Base-by-base conservation (phyloP, 2,113 vertebrate genomes). In the Gopherus flavomarginatus region DNA sequence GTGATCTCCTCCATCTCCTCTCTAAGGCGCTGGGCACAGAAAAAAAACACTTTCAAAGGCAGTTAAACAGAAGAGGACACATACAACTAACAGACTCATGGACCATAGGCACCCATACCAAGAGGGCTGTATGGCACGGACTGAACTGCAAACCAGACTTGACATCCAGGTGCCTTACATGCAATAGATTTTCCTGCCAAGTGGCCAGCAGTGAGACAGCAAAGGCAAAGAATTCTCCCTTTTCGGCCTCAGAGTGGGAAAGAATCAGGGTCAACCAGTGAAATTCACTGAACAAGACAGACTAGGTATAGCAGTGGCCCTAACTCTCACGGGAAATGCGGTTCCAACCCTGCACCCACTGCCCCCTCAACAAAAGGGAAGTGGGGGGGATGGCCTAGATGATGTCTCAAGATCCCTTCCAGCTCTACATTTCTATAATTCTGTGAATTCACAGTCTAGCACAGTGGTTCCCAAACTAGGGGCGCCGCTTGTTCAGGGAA, bases 1-100 rank as follows among this genome's bases (percentile, higher is more conserved):
- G 99, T 99, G 96, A 99, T 99, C 93, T 99, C 99, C 91, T 99
- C 99, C 99, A 99, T 99, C 94, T 99, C 99, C 96, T 99, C 99
- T 57, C 99, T 98, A 97, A 99, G 99, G 81, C 99, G 99, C 99
- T 99, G 94, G 3, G 91, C 1, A 69, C 13, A 42, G 16, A 1
- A 80, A 16, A 94, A 85, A 85, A 94, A 5, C 26, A 91, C 8
- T 6, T 17, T 31, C 22, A 83, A 53, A 44, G 52, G 13, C 3
- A 83, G 26, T 10, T 87, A 57, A 87, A 10, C 47, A 83, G 81
- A 62, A 69, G 31, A 29, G 21, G 14, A 22, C 7, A 12, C n/a
- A 52, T 26, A 16, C 22, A 78, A 78, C 75, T 47, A 47, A 77
- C 42, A 47, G 16, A 78, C 11, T 9, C 24, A 53, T 62, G 4